Evolutionary conservation across 2,797 vertebrate species (phyloP), one percentile per base, ranked within the genome.

Genomic region (Enteromius argenteus): DNA sequence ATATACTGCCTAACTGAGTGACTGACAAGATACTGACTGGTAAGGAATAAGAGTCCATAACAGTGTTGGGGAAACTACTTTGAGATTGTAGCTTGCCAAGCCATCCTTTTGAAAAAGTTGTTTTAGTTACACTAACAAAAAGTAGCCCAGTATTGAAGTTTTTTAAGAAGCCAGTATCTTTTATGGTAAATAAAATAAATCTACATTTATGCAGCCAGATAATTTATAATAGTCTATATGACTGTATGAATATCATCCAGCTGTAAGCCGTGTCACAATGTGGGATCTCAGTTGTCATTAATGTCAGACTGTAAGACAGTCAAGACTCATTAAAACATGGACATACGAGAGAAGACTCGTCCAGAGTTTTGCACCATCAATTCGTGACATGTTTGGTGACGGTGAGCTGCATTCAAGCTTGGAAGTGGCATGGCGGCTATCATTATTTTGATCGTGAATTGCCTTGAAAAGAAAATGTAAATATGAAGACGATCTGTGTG

Each of bases 1-100:
- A 79, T 84, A 72, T 74, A 72, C 86, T 78, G 79, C 56, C 62
- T 81, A 39, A 79, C 68, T 74, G 83, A 84, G 81, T 84, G 86
- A 82, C 82, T 78, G 82, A 80, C 79, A 84, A 56, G 82, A 78
- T 81, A 74, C 81, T 80, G 79, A 74, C 82, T 78, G 62, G 66
- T 78, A 42, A 21, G 51, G 44, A 81, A 66, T 64, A 37, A 32
- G 62, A 68, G 62, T 77, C 23, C 42, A 53, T 82, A 51, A 66
- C 30, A 83, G 21, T 81, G 80, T 35, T 69, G 46, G 21, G 30
- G 44, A 83, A 83, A 15, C 19, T 46, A 58, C 37, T 78, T 27
- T 56, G 60, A 42, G 73, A 76, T 62, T 75, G 44, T 46, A 62
- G 72, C 44, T 83, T 66, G 80, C 1, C 71, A 73, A 67, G 44